Evolutionary conservation across 2,888 invertebrate genomes (phyloP), one percentile per base, ranked within the genome.

Genomic region (Cerceris ruficornis): DNA sequence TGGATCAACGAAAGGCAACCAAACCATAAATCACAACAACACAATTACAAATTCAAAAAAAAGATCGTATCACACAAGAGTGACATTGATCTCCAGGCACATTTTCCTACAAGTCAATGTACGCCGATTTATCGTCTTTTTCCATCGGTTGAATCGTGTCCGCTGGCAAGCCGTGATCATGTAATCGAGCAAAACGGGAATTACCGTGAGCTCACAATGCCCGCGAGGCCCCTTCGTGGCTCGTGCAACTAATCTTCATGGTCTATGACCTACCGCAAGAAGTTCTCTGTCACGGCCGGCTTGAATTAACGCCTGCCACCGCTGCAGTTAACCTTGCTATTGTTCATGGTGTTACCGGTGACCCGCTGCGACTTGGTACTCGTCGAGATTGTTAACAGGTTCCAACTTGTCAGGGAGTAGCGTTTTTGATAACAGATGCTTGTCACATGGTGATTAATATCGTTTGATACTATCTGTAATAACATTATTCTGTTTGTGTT

Each of bases 221-320:
- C 66, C 65, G 71, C 54, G 74, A 77, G 74, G 79, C 69, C 70
- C 57, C 72, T 61, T 75, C 69, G 74, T 66, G 75, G 60, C 58
- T 55, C 59, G 75, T 70, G 69, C 61, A 77, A 75, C 80, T 80
- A 83, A 85, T 84, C 86, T 80, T 83, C 76, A 71, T 59, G 73
- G 83, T 75, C 77, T 78, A 62, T 77, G 85, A 88, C 86, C 87
- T 87, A 83, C 82, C 83, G 75, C 80, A 86, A 84, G 73, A 83
- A 86, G 86, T 88, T 89, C 90, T 88, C 83, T 89, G 90, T 80
- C 90, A 90, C 62, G 89, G 89, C 62, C 88, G 78, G 66, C 69
- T 78, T 55, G 74, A 84, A 82, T 86, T 78, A 81, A 80, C 72
- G 77, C 69, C 62, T 57, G 62, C 52, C 59, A 58, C 69, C 58